Percentiles rank a stretch among this genome's conserved stretches.
Evolutionary conservation across 2,888 invertebrate genomes (phyloP).

Genomic region (Brachylomia viminalis): DNA sequence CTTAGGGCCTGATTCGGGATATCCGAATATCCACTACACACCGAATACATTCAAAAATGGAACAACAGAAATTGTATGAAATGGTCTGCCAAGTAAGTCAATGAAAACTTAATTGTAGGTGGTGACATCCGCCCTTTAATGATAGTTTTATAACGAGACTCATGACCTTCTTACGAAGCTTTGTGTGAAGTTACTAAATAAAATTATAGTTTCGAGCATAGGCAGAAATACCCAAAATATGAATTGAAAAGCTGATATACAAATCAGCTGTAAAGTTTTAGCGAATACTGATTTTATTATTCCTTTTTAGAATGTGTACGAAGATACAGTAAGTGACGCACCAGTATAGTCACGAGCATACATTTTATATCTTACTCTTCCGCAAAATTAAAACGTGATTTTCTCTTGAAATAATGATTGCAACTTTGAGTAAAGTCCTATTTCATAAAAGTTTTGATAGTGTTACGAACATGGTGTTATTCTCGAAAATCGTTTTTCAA

Average conservation of each 20-base stretch:
- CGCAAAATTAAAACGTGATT: background rate
- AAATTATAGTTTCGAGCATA: background rate
- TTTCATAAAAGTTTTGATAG: background rate
- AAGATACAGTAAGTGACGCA: constrained; percentile 16
- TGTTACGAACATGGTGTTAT: too few relatives aligned
- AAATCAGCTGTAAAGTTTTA: background rate
- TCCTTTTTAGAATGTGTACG: constrained; percentile 10
- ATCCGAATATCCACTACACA: constrained; percentile 5
- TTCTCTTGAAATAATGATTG: background rate
- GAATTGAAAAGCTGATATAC: background rate
- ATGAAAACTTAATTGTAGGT: background rate
- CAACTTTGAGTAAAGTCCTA: background rate
- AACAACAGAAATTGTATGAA: constrained; percentile 14
- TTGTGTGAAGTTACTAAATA: background rate
- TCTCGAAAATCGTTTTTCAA: background rate
- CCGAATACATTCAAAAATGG: constrained; percentile 17
- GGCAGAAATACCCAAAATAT: background rate
- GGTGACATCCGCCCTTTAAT: background rate
- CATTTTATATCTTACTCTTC: background rate
- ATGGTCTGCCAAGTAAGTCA: constrained; percentile 26
- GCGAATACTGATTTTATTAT: background rate
- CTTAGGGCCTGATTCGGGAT: constrained; percentile 33
- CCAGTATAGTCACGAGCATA: background rate
- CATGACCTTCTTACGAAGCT: background rate
- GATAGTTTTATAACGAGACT: background rate